phyloP scores from a whole-genome alignment of 2,797 vertebrate species.

The Oreonectes daqikongensis region DNA sequence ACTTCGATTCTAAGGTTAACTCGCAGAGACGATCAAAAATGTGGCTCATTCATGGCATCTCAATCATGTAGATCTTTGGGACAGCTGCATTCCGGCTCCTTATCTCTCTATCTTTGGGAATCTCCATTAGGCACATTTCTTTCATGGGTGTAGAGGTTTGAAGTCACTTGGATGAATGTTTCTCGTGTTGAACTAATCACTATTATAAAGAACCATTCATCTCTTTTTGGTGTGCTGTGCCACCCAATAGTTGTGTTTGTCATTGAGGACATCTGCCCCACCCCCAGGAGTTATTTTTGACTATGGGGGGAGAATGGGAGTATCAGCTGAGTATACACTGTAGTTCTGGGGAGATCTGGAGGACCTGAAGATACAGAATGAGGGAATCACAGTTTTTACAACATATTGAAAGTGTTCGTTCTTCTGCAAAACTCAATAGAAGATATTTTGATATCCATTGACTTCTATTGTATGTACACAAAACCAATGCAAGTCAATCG shows the following conservation, averaged over 20 bases:
- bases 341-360: slow-evolving; percentile 36
- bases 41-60: slow-evolving; percentile 50
- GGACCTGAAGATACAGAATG: background rate
- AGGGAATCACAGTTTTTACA: slow-evolving; percentile 11
- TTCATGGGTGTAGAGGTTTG: slow-evolving; percentile 9
- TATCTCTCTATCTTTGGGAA: slow-evolving; percentile 8
- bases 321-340: slow-evolving; percentile 32
- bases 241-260: slow-evolving; percentile 68
- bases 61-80: slow-evolving; percentile 26
- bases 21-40: slow-evolving; percentile 43
- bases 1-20: slow-evolving; percentile 16
- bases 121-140: slow-evolving; percentile 1
- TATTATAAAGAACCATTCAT: background rate
- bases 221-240: background rate
- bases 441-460: too few relatives aligned
- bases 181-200: background rate
- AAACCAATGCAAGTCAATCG: too few relatives aligned
- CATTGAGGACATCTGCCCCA: slow-evolving; percentile 6
- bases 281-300: slow-evolving; percentile 53
- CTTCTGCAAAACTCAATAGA: too few relatives aligned
- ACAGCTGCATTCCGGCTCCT: slow-evolving; percentile 43
- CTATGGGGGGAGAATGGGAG: slow-evolving; percentile 20
- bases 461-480: too few relatives aligned
- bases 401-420: background rate
- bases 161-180: slow-evolving; percentile 3